Percentiles rank a stretch among this genome's conserved stretches.
Conservation (phyloP, 2,888 invertebrate genomes). For the Apodemia duryi region DNA sequence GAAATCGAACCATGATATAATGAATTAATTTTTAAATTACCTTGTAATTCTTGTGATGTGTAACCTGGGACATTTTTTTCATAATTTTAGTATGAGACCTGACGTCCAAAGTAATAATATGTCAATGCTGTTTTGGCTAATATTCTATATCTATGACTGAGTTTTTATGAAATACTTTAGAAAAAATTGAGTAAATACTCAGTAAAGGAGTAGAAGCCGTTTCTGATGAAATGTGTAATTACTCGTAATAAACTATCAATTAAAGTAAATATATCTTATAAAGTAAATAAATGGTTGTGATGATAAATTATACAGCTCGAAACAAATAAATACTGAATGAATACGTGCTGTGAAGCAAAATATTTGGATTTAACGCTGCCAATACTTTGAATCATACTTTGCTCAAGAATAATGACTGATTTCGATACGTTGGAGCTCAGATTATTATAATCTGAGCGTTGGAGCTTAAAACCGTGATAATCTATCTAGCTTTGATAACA, state of each 20-base stretch:
- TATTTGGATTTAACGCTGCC: conserved; percentile 6
- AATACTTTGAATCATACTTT: background rate
- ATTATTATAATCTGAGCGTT: too few species aligned
- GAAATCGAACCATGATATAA: too few species aligned
- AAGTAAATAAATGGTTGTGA: background rate
- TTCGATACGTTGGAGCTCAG: background rate
- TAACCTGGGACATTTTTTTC: too few species aligned
- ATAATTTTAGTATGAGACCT: too few species aligned
- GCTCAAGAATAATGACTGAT: background rate
- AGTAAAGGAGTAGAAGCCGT: too few species aligned
- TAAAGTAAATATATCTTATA: background rate
- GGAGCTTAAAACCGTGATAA: background rate
- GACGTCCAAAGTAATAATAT: too few species aligned
- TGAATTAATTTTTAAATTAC: too few species aligned
- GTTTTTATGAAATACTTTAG: too few species aligned
- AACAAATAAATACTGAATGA: conserved; percentile 11
- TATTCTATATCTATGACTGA: too few species aligned
- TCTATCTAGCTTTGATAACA: background rate
- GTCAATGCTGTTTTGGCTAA: too few species aligned
- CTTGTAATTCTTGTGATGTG: too few species aligned
- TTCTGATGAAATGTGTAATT: background rate
- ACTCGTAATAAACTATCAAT: background rate
- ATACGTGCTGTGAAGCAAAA: conserved; percentile 9
- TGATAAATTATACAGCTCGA: background rate
- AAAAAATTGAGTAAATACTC: too few species aligned